Base-by-base conservation (phyloP, 2,888 invertebrate species). In the Cerastis leucographa region DNA sequence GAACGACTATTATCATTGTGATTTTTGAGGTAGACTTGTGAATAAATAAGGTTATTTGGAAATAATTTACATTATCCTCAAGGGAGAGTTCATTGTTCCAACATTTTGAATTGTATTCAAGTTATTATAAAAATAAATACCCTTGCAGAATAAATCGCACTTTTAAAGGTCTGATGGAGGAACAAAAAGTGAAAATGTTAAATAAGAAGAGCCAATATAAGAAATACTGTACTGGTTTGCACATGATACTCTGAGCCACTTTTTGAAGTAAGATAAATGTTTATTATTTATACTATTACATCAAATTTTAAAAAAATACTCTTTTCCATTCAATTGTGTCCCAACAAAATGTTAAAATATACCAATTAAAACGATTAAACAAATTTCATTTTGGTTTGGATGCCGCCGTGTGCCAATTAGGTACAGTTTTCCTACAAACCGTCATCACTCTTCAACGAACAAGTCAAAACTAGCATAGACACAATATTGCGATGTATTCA, bases 31-130 rank as follows among this genome's bases (percentile, higher is more conserved):
- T 46, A 17, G 14, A 51, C 35, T 29, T n/a, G 19, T 46, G 19
- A 66, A 59, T 80, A 11, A 9, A 40, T 49, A 29, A 77, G 11
- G 22, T 7, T 77, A 76, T 25, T 75, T 51, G 14, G 8, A 64
- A 25, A 17, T 35, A 17, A 51, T 62, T 54, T 17, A 44, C 35
- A 40, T 29, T 46, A 56, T 22, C 46, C 29, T 44, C 17, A 17
- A 17, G 12, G 8, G 5, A 25, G 19, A 11, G 40, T 42, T 76
- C n/a, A 22, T 17, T 35, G 22, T 42, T 17, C 11, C 14, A 51
- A 25, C n/a, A 17, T 17, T 78, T 64, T 54, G 12, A 35, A 12
- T 12, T 22, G 19, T 51, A n/a, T 29, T 40, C 44, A 51, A 8
- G 29, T 35, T 49, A 25, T 7, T 25, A 2, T 54, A 75, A n/a